Percentiles rank a stretch among this genome's conserved stretches.
Conservation (phyloP, 2,888 invertebrate genomes). For the Hemistola chrysoprasaria region DNA sequence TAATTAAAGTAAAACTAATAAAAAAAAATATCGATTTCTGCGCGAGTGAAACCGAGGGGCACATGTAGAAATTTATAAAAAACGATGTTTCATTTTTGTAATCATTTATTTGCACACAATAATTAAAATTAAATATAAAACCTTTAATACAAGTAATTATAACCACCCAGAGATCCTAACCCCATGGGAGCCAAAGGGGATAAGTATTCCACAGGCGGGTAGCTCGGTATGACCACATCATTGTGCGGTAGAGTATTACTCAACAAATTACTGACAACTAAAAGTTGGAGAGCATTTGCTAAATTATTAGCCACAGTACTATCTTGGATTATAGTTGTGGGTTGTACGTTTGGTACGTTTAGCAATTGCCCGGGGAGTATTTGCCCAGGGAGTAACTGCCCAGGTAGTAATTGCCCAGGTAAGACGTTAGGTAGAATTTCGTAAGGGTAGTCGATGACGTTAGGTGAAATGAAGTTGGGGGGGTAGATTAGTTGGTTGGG, state of each 20-base stretch:
- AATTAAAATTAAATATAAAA: slow-evolving; percentile 10
- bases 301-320: slow-evolving; percentile 63
- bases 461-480: slow-evolving; percentile 24
- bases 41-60: no score
- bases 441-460: slow-evolving; percentile 32
- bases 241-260: slow-evolving; percentile 49
- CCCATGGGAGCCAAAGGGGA: slow-evolving; percentile 8
- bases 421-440: slow-evolving; percentile 24
- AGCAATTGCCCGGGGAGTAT: slow-evolving; percentile 2
- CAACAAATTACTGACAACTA: slow-evolving; percentile 63
- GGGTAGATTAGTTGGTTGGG: slow-evolving; percentile 42
- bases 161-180: slow-evolving; percentile 17
- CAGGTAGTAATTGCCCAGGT: slow-evolving; percentile 5
- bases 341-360: slow-evolving; percentile 1
- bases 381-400: slow-evolving; percentile 4
- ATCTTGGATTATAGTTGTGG: slow-evolving; percentile 56
- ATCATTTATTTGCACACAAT: slow-evolving; percentile 1
- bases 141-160: slow-evolving; percentile 38
- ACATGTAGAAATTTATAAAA: no score
- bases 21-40: no score
- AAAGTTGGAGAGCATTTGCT: slow-evolving; percentile 61
- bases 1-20: no score
- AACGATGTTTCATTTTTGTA: no score
- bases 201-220: slow-evolving; percentile 26
- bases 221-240: slow-evolving; percentile 33